These are phyloP conservation scores for Trachelus tabidus DNA, from an alignment of 2,888 invertebrate species.

Conservation along the genomic window DNA sequence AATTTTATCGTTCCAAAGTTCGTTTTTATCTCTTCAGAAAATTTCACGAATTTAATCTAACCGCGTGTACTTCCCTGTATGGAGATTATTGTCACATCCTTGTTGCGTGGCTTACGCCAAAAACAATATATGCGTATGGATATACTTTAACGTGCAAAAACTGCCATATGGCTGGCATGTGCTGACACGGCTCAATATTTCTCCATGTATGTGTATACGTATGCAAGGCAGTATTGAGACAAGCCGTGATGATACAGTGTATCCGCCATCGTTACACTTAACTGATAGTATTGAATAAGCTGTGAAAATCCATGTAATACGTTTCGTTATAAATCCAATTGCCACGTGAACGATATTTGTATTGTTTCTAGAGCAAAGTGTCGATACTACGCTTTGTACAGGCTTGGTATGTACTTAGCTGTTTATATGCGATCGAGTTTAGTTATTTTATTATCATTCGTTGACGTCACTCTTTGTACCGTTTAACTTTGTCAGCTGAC, in stretches of 20 bases:
- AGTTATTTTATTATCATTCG: not conserved
- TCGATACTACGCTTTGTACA: not conserved
- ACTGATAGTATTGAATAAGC: not conserved
- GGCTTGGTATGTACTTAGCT: not conserved
- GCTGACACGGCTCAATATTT: constrained; percentile 18
- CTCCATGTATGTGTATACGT: constrained; percentile 3
- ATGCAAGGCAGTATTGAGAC: not conserved
- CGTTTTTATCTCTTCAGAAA: not conserved
- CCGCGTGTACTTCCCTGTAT: not conserved
- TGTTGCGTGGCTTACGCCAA: not conserved
- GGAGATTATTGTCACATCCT: not conserved
- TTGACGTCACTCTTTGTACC: not conserved
- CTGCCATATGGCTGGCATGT: constrained; percentile 44
- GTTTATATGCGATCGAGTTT: not conserved
- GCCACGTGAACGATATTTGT: not conserved
- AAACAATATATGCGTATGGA: not conserved
- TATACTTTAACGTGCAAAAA: not conserved
- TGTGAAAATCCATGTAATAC: not conserved
- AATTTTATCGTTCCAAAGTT: not conserved
- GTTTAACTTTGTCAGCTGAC: not conserved
- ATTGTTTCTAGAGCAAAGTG: not conserved
- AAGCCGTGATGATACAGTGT: not conserved
- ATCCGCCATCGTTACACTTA: not conserved
- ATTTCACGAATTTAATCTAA: not conserved
- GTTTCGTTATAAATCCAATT: not conserved